A percentile compares a stretch with the other conserved stretches of the same genome.
Evolutionary conservation across 2,888 invertebrate species (phyloP).

Genomic region (Plebejus anna): DNA sequence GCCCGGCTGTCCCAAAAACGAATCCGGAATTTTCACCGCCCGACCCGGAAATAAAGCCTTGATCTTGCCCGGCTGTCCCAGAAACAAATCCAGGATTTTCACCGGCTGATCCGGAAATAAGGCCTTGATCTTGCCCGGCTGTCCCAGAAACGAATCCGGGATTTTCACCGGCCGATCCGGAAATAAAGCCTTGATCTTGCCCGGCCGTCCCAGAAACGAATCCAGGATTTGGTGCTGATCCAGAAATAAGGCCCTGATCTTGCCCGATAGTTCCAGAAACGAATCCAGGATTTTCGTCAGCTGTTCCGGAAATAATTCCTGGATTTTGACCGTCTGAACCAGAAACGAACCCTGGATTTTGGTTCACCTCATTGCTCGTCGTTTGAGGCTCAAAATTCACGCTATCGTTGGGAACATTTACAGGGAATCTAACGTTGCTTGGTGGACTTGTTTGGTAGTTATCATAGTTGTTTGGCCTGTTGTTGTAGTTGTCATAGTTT

Average conservation of each 20-base stretch:
- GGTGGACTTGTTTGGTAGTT: conserved; percentile 35
- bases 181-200: neutral
- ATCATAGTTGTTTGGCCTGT: conserved; percentile 34
- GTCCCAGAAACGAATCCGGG: neutral
- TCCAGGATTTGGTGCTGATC: neutral
- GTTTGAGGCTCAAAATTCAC: conserved; percentile 32
- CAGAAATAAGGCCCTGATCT: neutral
- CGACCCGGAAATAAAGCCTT: neutral
- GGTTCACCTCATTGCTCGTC: conserved; percentile 22
- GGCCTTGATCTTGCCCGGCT: neutral
- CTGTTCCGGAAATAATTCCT: neutral
- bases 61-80: neutral
- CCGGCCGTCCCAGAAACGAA: neutral
- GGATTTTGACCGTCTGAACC: neutral
- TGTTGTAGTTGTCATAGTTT: conserved; percentile 34
- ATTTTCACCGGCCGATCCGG: neutral
- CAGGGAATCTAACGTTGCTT: conserved; percentile 39
- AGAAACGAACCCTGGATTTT: conserved; percentile 9
- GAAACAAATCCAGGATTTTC: neutral
- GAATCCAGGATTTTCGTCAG: neutral
- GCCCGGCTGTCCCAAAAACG: neutral
- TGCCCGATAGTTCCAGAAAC: neutral
- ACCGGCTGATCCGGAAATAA: neutral
- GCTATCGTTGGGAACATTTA: conserved; percentile 36
- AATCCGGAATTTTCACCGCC: neutral